Conservation (phyloP, 2,888 invertebrate species). For the Dusona sp. region DNA sequence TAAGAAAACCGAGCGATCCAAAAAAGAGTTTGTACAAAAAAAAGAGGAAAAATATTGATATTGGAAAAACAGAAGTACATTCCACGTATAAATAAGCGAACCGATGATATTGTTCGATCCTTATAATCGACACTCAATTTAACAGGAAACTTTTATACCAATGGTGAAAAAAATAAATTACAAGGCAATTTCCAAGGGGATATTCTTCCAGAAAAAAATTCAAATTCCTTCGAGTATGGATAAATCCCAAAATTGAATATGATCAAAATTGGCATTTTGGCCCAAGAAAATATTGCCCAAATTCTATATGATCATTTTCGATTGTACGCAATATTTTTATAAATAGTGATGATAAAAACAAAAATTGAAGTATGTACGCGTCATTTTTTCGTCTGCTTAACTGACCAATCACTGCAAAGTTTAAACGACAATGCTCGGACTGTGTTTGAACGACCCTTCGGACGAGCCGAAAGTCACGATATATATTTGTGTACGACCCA, state of each 20-base stretch:
- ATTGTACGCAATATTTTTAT: background rate
- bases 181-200: too few species aligned
- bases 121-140: background rate
- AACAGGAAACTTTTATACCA: background rate
- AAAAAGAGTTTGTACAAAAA: background rate
- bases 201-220: background rate
- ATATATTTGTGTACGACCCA: slow-evolving; percentile 37
- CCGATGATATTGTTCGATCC: background rate
- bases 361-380: background rate
- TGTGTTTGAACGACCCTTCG: slow-evolving; percentile 51
- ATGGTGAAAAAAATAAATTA: background rate
- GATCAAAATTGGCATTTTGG: background rate
- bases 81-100: background rate
- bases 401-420: slow-evolving; percentile 19
- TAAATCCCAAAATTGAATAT: background rate
- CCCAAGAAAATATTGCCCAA: background rate
- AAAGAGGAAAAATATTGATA: background rate
- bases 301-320: background rate
- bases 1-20: background rate
- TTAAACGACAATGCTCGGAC: slow-evolving; percentile 55
- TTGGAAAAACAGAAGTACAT: background rate
- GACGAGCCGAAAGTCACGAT: slow-evolving; percentile 9
- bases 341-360: background rate
- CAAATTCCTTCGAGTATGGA: background rate
- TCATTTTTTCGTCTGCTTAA: background rate